A percentile compares a stretch with the other conserved stretches of the same genome.
Evolutionary conservation across 2,888 invertebrate species (phyloP).

Genomic region (Sarcophaga caerulescens): DNA sequence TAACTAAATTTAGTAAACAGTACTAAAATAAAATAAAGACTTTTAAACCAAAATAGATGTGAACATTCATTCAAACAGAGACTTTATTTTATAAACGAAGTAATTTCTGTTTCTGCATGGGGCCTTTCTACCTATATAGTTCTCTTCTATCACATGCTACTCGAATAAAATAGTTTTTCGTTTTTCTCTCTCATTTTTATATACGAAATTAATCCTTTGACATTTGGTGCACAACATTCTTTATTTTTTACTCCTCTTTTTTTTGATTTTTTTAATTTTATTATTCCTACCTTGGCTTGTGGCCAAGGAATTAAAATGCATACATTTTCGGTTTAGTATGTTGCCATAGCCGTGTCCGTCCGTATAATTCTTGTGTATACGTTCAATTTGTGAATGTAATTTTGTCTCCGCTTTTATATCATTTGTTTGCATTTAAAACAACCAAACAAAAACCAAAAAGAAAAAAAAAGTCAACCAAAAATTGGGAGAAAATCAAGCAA

Average conservation of each 20-base stretch:
- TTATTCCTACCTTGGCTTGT: constrained; percentile 63
- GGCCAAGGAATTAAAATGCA: constrained; percentile 58
- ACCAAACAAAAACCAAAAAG: neutral
- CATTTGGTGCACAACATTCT: constrained; percentile 53
- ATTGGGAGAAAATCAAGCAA: constrained; percentile 17
- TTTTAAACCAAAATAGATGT: neutral
- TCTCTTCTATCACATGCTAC: neutral
- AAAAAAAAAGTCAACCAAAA: neutral
- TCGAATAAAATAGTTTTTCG: constrained; percentile 43
- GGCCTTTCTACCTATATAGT: neutral
- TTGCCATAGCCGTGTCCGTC: neutral
- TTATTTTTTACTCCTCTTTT: neutral
- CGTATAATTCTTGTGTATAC: constrained; percentile 22
- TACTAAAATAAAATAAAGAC: neutral
- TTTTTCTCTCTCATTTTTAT: constrained; percentile 20
- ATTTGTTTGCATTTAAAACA: constrained; percentile 27
- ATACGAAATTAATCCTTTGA: constrained; percentile 64
- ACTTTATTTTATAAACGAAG: neutral
- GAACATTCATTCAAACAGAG: too few relatives aligned
- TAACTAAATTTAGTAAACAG: neutral
- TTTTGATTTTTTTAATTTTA: neutral
- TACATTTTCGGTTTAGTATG: constrained; percentile 24
- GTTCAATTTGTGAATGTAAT: constrained; percentile 39
- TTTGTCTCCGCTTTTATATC: neutral
- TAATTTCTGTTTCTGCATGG: neutral